Evolutionary conservation across 2,797 vertebrate genomes (phyloP).

Genomic region (Pseudomugil gertrudae): DNA sequence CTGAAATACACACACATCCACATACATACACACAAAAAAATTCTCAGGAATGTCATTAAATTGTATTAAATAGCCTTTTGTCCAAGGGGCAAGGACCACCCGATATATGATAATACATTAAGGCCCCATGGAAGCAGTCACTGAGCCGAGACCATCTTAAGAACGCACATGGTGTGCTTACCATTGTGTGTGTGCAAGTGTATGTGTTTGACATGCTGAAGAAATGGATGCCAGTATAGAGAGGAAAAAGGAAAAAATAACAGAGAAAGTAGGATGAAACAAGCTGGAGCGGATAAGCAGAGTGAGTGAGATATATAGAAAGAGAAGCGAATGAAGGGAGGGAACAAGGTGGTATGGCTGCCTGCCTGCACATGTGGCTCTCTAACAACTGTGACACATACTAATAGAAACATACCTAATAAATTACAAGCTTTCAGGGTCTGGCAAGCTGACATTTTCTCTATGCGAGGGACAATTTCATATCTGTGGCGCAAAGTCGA

Average conservation of each 20-base stretch:
- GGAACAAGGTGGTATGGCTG: constrained; percentile 54
- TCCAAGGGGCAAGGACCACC: constrained; percentile 98
- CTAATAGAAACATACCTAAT: constrained; percentile 99
- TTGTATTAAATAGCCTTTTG: constrained; percentile 99
- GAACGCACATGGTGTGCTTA: constrained; percentile 83
- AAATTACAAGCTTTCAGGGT: constrained; percentile 99
- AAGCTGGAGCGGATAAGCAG: constrained; percentile 33
- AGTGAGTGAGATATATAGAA: constrained; percentile 45
- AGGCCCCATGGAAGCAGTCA: constrained; percentile 94
- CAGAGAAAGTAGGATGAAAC: constrained; percentile 34
- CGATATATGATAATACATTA: constrained; percentile 99
- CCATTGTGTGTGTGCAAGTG: constrained; percentile 28
- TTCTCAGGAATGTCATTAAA: constrained; percentile 99
- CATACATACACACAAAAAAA: constrained; percentile 54
- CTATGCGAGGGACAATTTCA: constrained; percentile 97
- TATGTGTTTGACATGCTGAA: constrained; percentile 28
- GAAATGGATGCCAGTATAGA: constrained; percentile 35
- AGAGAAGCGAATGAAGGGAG: constrained; percentile 31
- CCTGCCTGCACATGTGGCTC: constrained; percentile 82
- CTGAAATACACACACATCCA: not conserved
- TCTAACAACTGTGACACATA: constrained; percentile 99
- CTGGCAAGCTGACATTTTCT: constrained; percentile 99
- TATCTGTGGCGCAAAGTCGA: constrained; percentile 90
- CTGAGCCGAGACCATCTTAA: constrained; percentile 93
- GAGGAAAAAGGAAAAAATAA: constrained; percentile 4